A percentile compares a stretch with the other conserved stretches of the same genome.
phyloP scores from a whole-genome alignment of 2,113 vertebrate species.

The Hiodon alosoides region DNA sequence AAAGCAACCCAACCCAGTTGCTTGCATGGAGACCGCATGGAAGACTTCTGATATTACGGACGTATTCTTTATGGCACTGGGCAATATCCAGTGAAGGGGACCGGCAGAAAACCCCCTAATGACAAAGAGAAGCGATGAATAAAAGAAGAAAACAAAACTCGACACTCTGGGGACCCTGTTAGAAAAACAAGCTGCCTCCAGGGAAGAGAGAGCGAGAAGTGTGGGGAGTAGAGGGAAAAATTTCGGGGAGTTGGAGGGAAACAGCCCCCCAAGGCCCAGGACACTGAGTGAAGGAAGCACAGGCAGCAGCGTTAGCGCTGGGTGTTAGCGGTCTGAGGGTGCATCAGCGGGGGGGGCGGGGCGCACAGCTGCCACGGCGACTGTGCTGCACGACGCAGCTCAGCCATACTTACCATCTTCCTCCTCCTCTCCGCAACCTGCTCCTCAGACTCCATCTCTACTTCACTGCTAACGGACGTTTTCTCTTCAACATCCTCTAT shows the following conservation, averaged over 20 bases:
- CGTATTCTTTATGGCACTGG: neutral
- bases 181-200: constrained; percentile 16
- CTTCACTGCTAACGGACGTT: constrained; percentile 97
- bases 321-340: constrained; percentile 20
- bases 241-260: neutral
- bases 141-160: neutral
- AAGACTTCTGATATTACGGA: too few relatives aligned
- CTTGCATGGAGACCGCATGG: too few relatives aligned
- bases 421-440: constrained; percentile 98
- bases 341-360: neutral
- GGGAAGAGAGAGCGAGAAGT: constrained; percentile 14
- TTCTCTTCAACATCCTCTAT: constrained; percentile 99
- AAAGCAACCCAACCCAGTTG: too few relatives aligned
- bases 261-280: neutral
- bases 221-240: neutral
- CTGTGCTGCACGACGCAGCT: too few relatives aligned
- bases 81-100: neutral
- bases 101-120: too few relatives aligned
- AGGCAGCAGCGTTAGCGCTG: constrained; percentile 27
- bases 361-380: neutral
- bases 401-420: constrained; percentile 93
- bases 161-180: constrained; percentile 15
- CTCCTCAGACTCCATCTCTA: constrained; percentile 99
- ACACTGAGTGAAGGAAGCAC: constrained; percentile 35
- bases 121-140: neutral